phyloP scores from a whole-genome alignment of 2,888 invertebrate species.

The Euzetes globulus region DNA sequence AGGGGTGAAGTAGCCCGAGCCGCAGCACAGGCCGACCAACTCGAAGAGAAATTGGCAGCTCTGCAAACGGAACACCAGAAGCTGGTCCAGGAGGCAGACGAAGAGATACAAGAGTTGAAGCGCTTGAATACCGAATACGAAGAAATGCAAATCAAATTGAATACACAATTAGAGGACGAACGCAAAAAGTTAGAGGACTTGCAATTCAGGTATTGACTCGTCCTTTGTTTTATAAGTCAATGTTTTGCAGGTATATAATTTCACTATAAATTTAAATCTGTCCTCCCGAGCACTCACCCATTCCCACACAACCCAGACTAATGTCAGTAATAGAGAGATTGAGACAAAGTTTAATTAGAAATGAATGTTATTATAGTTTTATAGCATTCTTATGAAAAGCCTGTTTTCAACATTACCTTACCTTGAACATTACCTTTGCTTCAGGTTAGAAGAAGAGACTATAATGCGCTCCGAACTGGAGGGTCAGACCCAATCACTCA shows the following conservation, averaged over 20 bases:
- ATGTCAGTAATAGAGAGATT: no score
- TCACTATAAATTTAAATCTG: no score
- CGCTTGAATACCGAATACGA: slow-evolving; percentile 48
- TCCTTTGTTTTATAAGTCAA: not conserved
- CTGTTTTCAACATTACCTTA: no score
- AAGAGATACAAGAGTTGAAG: slow-evolving; percentile 43
- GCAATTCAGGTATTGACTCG: slow-evolving; percentile 57
- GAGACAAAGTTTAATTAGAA: no score
- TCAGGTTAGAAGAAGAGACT: slow-evolving; percentile 72
- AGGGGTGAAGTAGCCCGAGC: slow-evolving; percentile 77
- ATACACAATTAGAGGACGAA: slow-evolving; percentile 45
- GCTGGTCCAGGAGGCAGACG: slow-evolving; percentile 33
- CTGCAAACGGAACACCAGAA: slow-evolving; percentile 34
- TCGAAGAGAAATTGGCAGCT: slow-evolving; percentile 35
- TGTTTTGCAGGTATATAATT: no score
- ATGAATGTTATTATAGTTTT: no score
- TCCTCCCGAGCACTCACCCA: no score
- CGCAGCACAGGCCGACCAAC: slow-evolving; percentile 67
- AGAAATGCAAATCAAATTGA: slow-evolving; percentile 46
- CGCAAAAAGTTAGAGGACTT: slow-evolving; percentile 57
- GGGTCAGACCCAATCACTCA: slow-evolving; percentile 42
- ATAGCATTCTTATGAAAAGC: no score
- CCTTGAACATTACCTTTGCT: no score
- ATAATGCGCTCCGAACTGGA: slow-evolving; percentile 79
- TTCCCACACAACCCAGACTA: no score